These are phyloP conservation scores for Zosterops pallidus DNA, from an alignment of 2,113 vertebrate species.

Conservation along the genomic window DNA sequence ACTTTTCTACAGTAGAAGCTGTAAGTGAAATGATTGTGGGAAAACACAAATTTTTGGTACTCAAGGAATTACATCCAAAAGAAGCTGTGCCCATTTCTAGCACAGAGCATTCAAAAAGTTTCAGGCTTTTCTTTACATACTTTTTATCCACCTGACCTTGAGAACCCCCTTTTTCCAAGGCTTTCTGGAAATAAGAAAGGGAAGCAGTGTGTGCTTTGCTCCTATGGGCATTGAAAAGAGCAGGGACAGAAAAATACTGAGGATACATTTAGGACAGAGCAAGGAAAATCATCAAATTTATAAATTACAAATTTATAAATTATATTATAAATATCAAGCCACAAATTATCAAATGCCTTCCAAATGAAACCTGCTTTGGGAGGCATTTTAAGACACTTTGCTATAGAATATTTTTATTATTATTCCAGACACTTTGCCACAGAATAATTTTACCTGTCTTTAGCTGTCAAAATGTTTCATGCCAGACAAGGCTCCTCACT, in stretches of 20 bases:
- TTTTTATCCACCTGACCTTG: background rate
- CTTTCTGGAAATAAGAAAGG: background rate
- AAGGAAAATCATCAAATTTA: background rate
- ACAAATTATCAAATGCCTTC: background rate
- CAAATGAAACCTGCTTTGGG: background rate
- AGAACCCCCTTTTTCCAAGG: background rate
- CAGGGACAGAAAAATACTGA: background rate
- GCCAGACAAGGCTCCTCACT: background rate
- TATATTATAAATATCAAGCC: background rate
- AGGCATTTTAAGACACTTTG: background rate
- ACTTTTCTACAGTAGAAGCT: no score
- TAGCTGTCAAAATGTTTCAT: background rate
- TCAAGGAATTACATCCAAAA: background rate
- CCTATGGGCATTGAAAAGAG: background rate
- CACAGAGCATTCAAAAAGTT: background rate
- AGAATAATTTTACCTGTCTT: background rate
- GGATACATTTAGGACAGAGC: background rate
- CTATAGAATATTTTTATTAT: background rate
- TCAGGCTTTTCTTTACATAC: fast-evolving
- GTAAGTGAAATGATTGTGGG: background rate
- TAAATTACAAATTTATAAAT: no score
- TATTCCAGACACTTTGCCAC: background rate
- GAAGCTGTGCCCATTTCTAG: background rate
- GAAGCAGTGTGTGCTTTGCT: background rate
- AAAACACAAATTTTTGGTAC: background rate